A percentile compares a stretch with the other conserved stretches of the same genome.
phyloP scores from a whole-genome alignment of 1,140 invertebrate species.

The Antheraea pernyi region DNA sequence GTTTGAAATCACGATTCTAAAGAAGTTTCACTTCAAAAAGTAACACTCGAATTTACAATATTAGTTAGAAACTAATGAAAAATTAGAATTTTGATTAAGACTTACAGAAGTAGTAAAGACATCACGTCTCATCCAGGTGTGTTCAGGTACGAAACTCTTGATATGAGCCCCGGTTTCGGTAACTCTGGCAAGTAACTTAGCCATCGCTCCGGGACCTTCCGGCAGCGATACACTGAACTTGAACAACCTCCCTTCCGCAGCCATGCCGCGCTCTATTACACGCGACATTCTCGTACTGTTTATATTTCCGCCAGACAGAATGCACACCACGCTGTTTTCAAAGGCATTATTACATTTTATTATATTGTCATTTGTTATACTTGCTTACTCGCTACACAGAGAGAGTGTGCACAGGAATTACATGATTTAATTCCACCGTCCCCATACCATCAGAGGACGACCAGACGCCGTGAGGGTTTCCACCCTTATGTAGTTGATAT shows the following conservation, averaged over 20 bases:
- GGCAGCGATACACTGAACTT: slow-evolving; percentile 81
- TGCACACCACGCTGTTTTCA: slow-evolving; percentile 78
- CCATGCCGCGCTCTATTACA: slow-evolving; percentile 91
- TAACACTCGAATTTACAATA: too few relatives aligned
- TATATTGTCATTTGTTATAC: not conserved
- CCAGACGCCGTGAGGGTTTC: too few relatives aligned
- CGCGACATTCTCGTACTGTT: slow-evolving; percentile 92
- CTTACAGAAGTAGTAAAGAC: slow-evolving; percentile 63
- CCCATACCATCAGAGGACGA: too few relatives aligned
- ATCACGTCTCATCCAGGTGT: slow-evolving; percentile 91
- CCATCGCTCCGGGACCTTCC: slow-evolving; percentile 89
- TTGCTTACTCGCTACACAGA: too few relatives aligned
- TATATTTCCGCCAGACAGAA: slow-evolving; percentile 94
- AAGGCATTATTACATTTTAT: slow-evolving; percentile 78
- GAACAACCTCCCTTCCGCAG: slow-evolving; percentile 90
- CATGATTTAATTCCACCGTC: too few relatives aligned
- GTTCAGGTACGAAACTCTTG: slow-evolving; percentile 94
- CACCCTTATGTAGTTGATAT: too few relatives aligned
- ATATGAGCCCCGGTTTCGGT: slow-evolving; percentile 89
- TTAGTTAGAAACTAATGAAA: too few relatives aligned
- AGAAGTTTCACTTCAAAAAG: too few relatives aligned
- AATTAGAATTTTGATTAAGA: not conserved
- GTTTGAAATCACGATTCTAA: too few relatives aligned
- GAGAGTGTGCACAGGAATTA: too few relatives aligned
- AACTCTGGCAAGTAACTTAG: slow-evolving; percentile 87